Base-by-base conservation (phyloP, 2,888 invertebrate genomes). In the Chorisops tibialis region DNA sequence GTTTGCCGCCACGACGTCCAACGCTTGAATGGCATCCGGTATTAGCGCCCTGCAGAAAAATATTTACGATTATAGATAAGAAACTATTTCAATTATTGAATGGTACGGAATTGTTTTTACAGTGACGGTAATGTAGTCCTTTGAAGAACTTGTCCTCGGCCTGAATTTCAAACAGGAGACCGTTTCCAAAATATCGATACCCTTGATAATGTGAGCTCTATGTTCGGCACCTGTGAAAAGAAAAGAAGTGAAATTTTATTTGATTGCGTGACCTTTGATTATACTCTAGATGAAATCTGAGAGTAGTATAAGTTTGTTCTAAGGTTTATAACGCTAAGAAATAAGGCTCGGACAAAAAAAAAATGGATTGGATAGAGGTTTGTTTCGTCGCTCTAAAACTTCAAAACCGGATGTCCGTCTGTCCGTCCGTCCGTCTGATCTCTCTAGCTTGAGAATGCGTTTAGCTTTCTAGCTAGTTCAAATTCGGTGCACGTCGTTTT, bases 1-100 rank as follows among this genome's bases (percentile, higher is more conserved):
- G 76, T 0, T 68, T 66, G 3, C 68, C 67, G 68, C 85, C 85
- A 4, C 82, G 77, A 37, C 82, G 80, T 0, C 91, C 91, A 0
- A 91, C 88, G 61, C 83, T 85, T 9, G 89, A 89, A 84, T 86
- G 90, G 70, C 91, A 91, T 0, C 91, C 91, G 0, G 85, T 21
- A 47, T 35, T 37, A 9, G 22, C 47, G 18, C 58, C 58, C 58
- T 58, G 19, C 11, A 58, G 47, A 11, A 41, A 16, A 2, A 41
- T 41, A n/a, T 2, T 6, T 41, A 2, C 41, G n/a, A 41, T 41
- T 3, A 41, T 41, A 7, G 37, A 37, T 37, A 11, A 37, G 7
- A 12, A 37, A 37, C 7, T 11, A 37, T 37, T 37, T 37, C 37
- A 37, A 7, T 11, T 11, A 37, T 7, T 11, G 37, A 37, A 12